phyloP scores from a whole-genome alignment of 2,888 invertebrate species.

The Sinhomidia bicolor region DNA sequence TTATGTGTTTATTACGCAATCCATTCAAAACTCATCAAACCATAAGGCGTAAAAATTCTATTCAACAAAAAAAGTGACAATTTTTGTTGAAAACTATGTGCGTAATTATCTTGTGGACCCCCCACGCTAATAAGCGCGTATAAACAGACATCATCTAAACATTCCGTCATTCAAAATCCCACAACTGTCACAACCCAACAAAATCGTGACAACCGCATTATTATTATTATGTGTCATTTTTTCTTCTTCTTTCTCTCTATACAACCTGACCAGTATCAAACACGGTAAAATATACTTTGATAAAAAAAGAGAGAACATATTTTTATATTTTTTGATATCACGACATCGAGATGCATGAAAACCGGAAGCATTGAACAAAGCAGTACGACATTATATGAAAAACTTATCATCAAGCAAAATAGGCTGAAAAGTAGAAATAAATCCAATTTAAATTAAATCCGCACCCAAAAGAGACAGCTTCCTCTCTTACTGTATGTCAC shows the following conservation, averaged over 20 bases:
- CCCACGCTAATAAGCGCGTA: too few relatives aligned
- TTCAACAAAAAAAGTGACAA: background rate
- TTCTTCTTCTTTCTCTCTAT: too few relatives aligned
- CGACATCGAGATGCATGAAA: background rate
- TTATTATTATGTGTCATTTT: slow-evolving; percentile 22
- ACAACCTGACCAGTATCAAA: too few relatives aligned
- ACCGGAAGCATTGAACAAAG: slow-evolving; percentile 19
- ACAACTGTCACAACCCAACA: slow-evolving; percentile 46
- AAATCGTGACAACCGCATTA: slow-evolving; percentile 40
- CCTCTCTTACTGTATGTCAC: background rate
- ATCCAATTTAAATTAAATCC: slow-evolving; percentile 51
- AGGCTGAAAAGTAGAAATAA: background rate
- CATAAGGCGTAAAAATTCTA: slow-evolving; percentile 30
- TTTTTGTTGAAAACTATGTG: background rate
- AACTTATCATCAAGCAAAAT: background rate
- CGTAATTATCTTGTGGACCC: slow-evolving; percentile 32
- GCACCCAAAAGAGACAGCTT: slow-evolving; percentile 24
- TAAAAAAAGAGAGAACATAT: background rate
- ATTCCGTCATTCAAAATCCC: background rate
- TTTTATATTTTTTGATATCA: background rate
- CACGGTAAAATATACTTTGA: background rate
- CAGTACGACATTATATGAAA: background rate
- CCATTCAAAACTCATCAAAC: slow-evolving; percentile 24
- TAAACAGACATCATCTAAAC: too few relatives aligned
- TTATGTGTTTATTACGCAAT: background rate